Evolutionary conservation across 2,888 invertebrate species (phyloP).

Genomic region (Lasioglossum oenotherae): DNA sequence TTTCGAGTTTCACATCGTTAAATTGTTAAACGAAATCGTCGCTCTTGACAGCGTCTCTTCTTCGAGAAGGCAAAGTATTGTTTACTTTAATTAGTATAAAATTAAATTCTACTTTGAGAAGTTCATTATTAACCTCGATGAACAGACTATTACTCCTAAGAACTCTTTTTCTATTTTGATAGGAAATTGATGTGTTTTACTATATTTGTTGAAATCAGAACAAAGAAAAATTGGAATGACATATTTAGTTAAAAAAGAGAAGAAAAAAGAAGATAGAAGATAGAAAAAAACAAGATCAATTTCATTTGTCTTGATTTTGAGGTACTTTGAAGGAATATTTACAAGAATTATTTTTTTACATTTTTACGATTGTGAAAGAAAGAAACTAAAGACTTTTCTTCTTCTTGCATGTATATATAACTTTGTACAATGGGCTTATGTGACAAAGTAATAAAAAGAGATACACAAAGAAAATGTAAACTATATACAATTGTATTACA

Average conservation of each 20-base stretch:
- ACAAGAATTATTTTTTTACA: slow-evolving; percentile 56
- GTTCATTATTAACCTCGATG: neutral
- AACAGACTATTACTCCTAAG: neutral
- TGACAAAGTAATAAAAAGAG: slow-evolving; percentile 48
- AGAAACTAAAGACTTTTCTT: slow-evolving; percentile 28
- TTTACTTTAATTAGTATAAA: neutral
- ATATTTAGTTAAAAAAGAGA: slow-evolving; percentile 22
- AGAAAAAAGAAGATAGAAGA: neutral
- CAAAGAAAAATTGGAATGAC: slow-evolving; percentile 11
- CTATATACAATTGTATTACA: slow-evolving; percentile 36
- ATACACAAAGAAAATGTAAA: slow-evolving; percentile 52
- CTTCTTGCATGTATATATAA: slow-evolving; percentile 51
- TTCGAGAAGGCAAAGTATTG: neutral
- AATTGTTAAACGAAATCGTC: neutral
- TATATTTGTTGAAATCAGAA: slow-evolving; percentile 11
- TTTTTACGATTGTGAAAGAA: slow-evolving; percentile 48
- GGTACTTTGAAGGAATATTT: slow-evolving; percentile 33
- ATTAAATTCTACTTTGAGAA: neutral
- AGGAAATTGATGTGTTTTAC: neutral
- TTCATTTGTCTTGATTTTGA: slow-evolving; percentile 35
- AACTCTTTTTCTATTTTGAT: neutral
- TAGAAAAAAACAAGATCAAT: slow-evolving; percentile 11
- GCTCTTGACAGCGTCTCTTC: neutral
- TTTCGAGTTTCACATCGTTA: neutral
- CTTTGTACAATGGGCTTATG: slow-evolving; percentile 57